phyloP scores from a whole-genome alignment of 2,113 vertebrate genomes.

The Myotis lucifugus region DNA sequence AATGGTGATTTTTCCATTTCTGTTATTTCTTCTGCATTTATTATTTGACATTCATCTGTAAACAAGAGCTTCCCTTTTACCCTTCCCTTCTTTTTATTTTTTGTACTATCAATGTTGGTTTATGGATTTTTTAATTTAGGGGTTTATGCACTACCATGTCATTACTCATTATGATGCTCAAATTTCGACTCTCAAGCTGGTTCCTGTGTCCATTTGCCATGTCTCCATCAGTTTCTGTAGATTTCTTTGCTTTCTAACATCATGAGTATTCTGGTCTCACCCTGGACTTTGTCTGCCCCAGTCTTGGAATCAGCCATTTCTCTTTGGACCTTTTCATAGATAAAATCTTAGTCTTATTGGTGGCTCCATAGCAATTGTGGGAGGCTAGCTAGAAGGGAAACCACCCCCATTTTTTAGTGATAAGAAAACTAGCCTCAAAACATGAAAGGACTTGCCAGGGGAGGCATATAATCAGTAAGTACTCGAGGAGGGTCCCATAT shows the following conservation, averaged over 20 bases:
- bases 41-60: not conserved
- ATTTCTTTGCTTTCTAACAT: not conserved
- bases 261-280: not conserved
- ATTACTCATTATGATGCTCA: not conserved
- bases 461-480: not conserved
- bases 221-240: not conserved
- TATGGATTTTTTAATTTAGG: not conserved
- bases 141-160: not conserved
- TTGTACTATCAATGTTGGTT: not conserved
- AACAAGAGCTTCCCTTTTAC: not conserved
- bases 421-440: not conserved
- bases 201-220: not conserved
- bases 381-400: not conserved
- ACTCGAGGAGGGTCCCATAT: not conserved
- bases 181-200: not conserved
- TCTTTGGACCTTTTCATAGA: not conserved
- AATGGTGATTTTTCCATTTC: slow-evolving; percentile 16
- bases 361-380: not conserved
- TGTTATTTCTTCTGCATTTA: not conserved
- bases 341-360: not conserved
- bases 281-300: not conserved
- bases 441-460: not conserved
- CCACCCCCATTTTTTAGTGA: not conserved
- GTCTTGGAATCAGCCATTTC: not conserved
- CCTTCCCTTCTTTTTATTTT: not conserved